These are phyloP conservation scores for Phalacrocorax carbo DNA, from an alignment of 2,113 vertebrate species.

Conservation along the genomic window DNA sequence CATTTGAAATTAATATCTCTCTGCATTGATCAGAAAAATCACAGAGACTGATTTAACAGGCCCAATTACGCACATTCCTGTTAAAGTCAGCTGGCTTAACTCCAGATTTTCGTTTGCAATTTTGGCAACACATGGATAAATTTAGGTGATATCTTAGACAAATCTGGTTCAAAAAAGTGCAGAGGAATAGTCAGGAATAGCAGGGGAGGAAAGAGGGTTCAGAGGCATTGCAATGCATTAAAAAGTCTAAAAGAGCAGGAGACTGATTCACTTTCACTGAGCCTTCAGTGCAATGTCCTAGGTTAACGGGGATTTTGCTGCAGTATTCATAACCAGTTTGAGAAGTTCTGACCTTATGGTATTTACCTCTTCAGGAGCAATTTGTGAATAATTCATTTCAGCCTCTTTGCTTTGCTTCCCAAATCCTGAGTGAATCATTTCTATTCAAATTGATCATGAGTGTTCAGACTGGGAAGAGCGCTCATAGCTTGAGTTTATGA, in stretches of 20 bases:
- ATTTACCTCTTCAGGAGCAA: constrained; percentile 24
- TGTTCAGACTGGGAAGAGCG: background rate
- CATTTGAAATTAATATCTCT: background rate
- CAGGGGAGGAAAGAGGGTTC: background rate
- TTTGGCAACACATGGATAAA: background rate
- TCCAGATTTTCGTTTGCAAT: background rate
- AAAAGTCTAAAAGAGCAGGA: background rate
- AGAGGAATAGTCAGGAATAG: background rate
- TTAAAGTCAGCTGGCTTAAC: background rate
- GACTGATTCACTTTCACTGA: background rate
- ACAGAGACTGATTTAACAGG: background rate
- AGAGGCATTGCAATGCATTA: background rate
- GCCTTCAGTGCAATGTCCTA: background rate
- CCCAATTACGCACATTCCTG: background rate
- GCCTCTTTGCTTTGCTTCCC: background rate
- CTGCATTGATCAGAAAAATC: background rate
- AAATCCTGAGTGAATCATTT: constrained; percentile 32
- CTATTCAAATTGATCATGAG: constrained; percentile 26
- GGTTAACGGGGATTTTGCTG: background rate
- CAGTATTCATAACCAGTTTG: background rate
- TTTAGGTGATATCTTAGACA: background rate
- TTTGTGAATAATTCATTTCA: constrained; percentile 44
- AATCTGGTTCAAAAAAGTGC: background rate
- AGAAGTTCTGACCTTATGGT: background rate
- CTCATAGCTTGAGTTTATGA: background rate